Evolutionary conservation across 2,888 invertebrate genomes (phyloP), one percentile per base, ranked within the genome.

Genomic region (Ethmia dodecea): DNA sequence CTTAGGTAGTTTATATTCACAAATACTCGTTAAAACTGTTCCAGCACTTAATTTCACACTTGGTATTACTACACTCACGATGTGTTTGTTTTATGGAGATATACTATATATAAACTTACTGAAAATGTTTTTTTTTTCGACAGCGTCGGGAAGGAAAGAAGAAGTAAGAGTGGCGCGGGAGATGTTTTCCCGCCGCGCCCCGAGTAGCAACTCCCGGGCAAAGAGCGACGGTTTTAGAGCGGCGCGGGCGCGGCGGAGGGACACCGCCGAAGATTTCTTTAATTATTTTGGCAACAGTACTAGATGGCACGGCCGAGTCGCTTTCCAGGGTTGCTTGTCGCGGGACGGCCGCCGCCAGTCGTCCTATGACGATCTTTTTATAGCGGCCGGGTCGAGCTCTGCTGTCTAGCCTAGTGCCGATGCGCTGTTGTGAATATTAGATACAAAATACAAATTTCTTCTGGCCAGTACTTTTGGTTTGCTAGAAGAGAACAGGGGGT

Each of bases 241-340:
- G 86, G 87, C 86, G 88, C 88, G 88, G 86, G 88, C 86, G 88
- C 88, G 62, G 68, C 88, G 88, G 87, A 90, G 84, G 79, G 84
- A 87, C 88, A 86, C 73, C 77, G 83, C 72, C 86, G 86, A 88
- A 88, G 89, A 89, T 90, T 91, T 89, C 90, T 89, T 90, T 90
- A 91, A 91, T 91, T 90, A 91, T 91, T 92, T 92, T 91, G 91
- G 91, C 91, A 92, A 89, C 88, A 88, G 86, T 84, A 86, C 84
- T 75, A 77, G 83, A 77, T 86, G 84, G 86, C 83, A 83, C 77
- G 78, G 84, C 67, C 75, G 79, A 78, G 74, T 78, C 80, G 79
- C 70, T 86, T 81, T 86, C 86, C 87, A 86, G 86, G 86, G 86
- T 86, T 84, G 83, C 74, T 74, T 78, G 84, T 84, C 84, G 83